phyloP scores from a whole-genome alignment of 2,797 vertebrate species.

The Enteromius anoplus region DNA sequence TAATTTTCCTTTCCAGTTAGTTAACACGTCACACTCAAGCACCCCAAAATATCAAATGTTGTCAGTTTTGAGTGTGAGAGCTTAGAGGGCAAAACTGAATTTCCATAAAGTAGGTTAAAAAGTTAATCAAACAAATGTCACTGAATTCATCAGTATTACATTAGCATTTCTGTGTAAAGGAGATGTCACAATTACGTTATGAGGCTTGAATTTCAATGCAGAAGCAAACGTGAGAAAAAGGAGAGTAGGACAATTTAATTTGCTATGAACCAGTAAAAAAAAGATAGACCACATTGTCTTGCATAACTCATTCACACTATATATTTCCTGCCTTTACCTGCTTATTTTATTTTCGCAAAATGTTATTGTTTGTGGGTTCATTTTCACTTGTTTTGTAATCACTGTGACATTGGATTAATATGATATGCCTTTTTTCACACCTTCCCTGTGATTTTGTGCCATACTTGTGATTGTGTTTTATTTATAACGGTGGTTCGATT shows the following conservation, averaged over 20 bases:
- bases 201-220: conserved; percentile 40
- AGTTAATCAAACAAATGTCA: conserved; percentile 81
- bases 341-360: not conserved
- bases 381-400: conserved; percentile 13
- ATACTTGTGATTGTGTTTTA: not conserved
- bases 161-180: conserved; percentile 60
- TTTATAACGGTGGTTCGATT: conserved; percentile 19
- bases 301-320: not conserved
- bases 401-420: conserved; percentile 2
- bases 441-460: conserved; percentile 5
- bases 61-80: conserved; percentile 25
- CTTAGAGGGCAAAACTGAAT: conserved; percentile 52
- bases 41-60: not conserved
- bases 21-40: conserved; percentile 1
- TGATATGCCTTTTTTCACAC: not conserved
- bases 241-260: not conserved
- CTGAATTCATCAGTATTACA: conserved; percentile 76
- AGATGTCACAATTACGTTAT: conserved; percentile 37
- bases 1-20: not conserved
- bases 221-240: not conserved
- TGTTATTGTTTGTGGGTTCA: not conserved
- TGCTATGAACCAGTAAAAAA: not conserved
- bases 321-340: not conserved
- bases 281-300: not conserved
- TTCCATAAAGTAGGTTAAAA: conserved; percentile 64